Evolutionary conservation across 2,113 vertebrate species (phyloP), one percentile per base, ranked within the genome.

Genomic region (Sphaerodactylus townsendi): DNA sequence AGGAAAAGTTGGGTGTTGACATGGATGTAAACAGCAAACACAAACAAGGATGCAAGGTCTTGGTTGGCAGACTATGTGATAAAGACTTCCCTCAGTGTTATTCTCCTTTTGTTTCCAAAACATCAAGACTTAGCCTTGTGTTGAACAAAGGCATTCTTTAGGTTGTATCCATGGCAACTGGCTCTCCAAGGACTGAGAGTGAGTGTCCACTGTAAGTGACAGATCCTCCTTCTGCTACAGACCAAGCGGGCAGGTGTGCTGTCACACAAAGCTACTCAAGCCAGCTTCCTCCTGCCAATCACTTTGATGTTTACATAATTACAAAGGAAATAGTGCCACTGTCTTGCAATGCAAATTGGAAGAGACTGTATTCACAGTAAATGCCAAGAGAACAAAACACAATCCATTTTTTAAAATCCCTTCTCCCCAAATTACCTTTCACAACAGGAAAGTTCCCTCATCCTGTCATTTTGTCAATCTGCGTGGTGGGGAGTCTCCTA

Each of bases 141-240:
- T 68, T 82, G 75, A 89, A 85, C 80, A 78, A 77, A 85, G 79
- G 76, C 64, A n/a, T 33, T 87, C 41, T 1, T 48, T 68, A 78
- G 79, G 78, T 79, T 90, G 90, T 93, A 10, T 72, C 79, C 88
- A 87, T 92, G 37, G 85, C 79, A 92, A 92, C 79, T n/a, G 68
- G 66, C 17, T n/a, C 65, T 71, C 53, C 75, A 37, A 64, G 62
- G 77, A 86, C 48, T n/a, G 46, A 41, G 21, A n/a, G 77, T 30
- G 39, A 56, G 66, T 82, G 37, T 69, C 44, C 62, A 88, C 70
- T 44, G 62, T 85, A 44, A 14, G 70, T 87, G 84, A 84, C 70
- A 50, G 56, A 84, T 83, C 37, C 66, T 68, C 46, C 39, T 23
- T 81, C 35, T 72, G 48, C 56, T 90, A 39, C n/a, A 46, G 70